Evolutionary conservation across 1,140 invertebrate genomes (phyloP), one percentile per base, ranked within the genome.

Genomic region (Eupristina koningsbergeri): DNA sequence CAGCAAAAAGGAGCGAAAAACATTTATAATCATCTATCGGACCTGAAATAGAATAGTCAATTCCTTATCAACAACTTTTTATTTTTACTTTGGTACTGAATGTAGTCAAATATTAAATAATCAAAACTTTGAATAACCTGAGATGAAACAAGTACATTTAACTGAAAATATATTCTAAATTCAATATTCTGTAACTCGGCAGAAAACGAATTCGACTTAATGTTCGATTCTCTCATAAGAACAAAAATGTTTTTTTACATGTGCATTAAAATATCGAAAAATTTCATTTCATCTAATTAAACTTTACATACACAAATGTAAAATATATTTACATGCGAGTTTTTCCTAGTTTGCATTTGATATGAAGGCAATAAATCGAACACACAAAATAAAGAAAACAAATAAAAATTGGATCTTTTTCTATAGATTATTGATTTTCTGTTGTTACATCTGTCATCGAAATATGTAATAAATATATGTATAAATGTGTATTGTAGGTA

Each of bases 221-320:
- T 39, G 76, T 64, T 78, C 26, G 76, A 64, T 78, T 64, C 61
- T 36, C 58, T 39, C 76, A n/a, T 69, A 34, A 41, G 67, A 74
- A 41, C 50, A 73, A 74, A 75, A 81, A 63, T 36, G 71, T 74
- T 81, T 61, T 79, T 79, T 69, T 29, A n/a, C 53, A 17, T 50
- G 63, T 71, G 11, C 64, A 71, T 47, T 80, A 80, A 71, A 80
- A 39, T 80, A 80, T 53, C 29, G 80, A 36, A 45, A 19, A 61
- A 82, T 34, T 82, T 50, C 47, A 15, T 76, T 78, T 64, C 61
- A n/a, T 71, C 47, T 83, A 75, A 83, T 83, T 77, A 83, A 73
- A 83, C 74, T 78, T 78, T 78, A 67, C 76, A 75, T 61, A 80
- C 63, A 80, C 36, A 29, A 29, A 29, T 69, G 50, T 69, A 80